A percentile compares a stretch with the other conserved stretches of the same genome.
Conservation (phyloP, 2,797 vertebrate species). For the Alfaro cultratus region DNA sequence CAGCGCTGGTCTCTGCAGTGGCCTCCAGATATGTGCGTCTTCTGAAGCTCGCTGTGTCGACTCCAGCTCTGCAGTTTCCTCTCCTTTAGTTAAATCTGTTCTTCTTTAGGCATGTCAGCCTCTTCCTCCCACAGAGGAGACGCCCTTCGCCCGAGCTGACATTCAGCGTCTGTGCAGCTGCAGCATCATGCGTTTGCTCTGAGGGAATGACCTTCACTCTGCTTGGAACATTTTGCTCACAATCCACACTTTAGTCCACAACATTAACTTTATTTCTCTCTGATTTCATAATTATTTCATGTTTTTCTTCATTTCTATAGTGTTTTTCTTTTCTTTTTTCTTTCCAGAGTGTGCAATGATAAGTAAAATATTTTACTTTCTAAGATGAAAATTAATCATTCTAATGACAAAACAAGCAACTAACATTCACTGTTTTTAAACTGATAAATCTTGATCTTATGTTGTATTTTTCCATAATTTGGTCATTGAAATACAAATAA, state of each 20-base stretch:
- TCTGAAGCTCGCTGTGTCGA: conserved; percentile 11
- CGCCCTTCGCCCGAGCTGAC: not conserved
- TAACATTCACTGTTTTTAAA: not conserved
- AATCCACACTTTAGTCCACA: not conserved
- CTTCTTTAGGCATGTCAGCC: not conserved
- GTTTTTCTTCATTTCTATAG: not conserved
- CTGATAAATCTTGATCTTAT: not conserved
- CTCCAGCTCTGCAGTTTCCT: not conserved
- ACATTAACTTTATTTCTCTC: not conserved
- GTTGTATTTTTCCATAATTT: not conserved
- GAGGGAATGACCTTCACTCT: not conserved
- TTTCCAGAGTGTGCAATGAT: not conserved
- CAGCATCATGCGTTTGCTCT: not conserved
- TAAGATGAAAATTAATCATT: not conserved
- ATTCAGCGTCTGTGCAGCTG: not conserved
- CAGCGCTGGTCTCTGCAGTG: conserved; percentile 23
- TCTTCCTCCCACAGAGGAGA: not conserved
- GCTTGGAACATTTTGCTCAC: not conserved
- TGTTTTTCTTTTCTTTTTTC: not conserved
- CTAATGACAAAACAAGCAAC: not conserved
- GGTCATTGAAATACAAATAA: not conserved
- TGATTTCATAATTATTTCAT: not conserved
- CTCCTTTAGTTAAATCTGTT: conserved; percentile 7
- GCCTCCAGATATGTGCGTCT: conserved; percentile 40
- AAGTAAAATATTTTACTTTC: not conserved